Conservation (phyloP, 2,797 vertebrate genomes). For the Rhabdomys pumilio region DNA sequence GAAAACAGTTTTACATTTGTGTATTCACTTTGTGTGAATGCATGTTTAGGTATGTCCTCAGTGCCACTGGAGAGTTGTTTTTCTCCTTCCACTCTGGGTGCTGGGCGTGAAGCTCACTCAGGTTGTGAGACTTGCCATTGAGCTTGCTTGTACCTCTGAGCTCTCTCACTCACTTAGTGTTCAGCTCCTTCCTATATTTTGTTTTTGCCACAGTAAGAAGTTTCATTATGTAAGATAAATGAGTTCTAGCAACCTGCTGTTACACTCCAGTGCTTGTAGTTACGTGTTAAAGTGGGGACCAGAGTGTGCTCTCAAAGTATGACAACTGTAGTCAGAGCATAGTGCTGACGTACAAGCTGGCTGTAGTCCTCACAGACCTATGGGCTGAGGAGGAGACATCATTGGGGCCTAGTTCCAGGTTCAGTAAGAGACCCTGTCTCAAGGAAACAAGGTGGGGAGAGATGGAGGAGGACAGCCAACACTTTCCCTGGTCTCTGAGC, state of each 20-base stretch:
- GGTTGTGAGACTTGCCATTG: neutral
- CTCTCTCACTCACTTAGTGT: neutral
- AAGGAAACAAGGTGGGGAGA: neutral
- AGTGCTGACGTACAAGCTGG: neutral
- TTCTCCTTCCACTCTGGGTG: neutral
- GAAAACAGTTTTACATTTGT: neutral
- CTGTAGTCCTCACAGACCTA: neutral
- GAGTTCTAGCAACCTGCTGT: neutral
- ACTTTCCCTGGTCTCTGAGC: neutral
- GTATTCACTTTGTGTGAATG: neutral
- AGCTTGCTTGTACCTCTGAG: neutral
- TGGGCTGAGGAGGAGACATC: neutral
- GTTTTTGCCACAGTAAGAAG: slow-evolving; percentile 34
- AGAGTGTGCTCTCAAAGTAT: neutral
- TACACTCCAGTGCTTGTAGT: neutral
- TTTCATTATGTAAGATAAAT: slow-evolving; percentile 9
- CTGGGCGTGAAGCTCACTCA: neutral
- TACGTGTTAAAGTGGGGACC: neutral
- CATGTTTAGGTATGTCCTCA: neutral
- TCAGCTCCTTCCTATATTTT: neutral
- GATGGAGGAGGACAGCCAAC: neutral
- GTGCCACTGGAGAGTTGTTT: neutral
- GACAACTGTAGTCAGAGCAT: neutral
- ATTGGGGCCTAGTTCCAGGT: neutral
- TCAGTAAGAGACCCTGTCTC: neutral